phyloP scores from a whole-genome alignment of 1,140 invertebrate genomes.

The Mya arenaria region DNA sequence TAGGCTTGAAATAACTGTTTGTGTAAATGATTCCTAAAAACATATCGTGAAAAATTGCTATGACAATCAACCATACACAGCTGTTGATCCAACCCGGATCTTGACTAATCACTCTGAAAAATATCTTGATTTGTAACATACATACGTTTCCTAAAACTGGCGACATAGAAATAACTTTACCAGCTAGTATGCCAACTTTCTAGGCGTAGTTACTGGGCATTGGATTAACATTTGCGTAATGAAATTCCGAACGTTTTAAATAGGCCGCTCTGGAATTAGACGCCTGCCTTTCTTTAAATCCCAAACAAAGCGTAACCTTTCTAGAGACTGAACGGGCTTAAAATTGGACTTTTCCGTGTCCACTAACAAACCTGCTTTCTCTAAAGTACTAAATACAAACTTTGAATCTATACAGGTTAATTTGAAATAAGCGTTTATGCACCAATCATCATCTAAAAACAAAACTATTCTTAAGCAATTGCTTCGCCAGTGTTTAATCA shows the following conservation, averaged over 20 bases:
- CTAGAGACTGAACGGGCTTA: not conserved
- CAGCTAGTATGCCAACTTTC: slow-evolving; percentile 16
- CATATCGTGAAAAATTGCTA: not conserved
- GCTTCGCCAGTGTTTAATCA: slow-evolving; percentile 36
- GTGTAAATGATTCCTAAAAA: not conserved
- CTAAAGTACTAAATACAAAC: not conserved
- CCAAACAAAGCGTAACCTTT: slow-evolving; percentile 13
- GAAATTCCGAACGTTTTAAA: not conserved
- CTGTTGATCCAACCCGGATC: not conserved
- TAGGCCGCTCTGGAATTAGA: slow-evolving; percentile 2
- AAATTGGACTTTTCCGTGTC: slow-evolving; percentile 38
- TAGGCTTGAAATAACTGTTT: not conserved
- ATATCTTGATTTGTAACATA: slow-evolving; percentile 19
- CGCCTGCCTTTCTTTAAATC: not conserved
- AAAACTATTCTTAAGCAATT: slow-evolving; percentile 21
- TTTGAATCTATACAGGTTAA: not conserved
- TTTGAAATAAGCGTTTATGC: not conserved
- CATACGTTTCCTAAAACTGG: slow-evolving; percentile 37
- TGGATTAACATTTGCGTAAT: not conserved
- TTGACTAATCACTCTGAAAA: slow-evolving; percentile 9
- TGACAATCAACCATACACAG: not conserved
- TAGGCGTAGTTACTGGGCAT: not conserved
- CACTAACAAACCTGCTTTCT: slow-evolving; percentile 27
- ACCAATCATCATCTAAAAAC: slow-evolving; percentile 45
- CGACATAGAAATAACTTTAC: slow-evolving; percentile 28